phyloP scores from a whole-genome alignment of 1,140 invertebrate genomes.

The Helicoverpa armigera region DNA sequence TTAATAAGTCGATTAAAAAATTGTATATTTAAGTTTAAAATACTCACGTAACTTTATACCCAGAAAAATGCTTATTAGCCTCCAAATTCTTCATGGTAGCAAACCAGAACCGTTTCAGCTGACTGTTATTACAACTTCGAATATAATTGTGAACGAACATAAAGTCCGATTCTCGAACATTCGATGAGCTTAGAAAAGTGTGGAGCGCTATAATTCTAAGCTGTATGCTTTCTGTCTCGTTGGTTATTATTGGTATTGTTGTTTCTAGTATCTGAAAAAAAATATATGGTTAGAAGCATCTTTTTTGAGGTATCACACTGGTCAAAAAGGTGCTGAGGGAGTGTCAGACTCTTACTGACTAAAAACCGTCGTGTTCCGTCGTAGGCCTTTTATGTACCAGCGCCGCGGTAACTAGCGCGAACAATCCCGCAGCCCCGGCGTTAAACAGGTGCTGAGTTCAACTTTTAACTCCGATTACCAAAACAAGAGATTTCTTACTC shows the following conservation, averaged over 20 bases:
- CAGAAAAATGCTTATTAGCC: constrained; percentile 81
- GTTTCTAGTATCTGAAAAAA: constrained; percentile 67
- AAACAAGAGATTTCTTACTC: too few relatives aligned
- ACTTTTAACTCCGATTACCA: too few relatives aligned
- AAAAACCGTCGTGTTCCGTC: too few relatives aligned
- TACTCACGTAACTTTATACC: constrained; percentile 75
- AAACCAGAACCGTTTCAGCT: constrained; percentile 91
- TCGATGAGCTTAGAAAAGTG: constrained; percentile 87
- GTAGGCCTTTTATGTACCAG: too few relatives aligned
- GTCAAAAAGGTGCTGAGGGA: too few relatives aligned
- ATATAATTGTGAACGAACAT: constrained; percentile 91
- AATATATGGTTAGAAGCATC: background rate
- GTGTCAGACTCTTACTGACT: too few relatives aligned
- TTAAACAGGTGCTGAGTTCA: too few relatives aligned
- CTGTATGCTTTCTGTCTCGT: constrained; percentile 89
- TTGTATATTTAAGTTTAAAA: too few relatives aligned
- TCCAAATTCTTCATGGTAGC: constrained; percentile 90
- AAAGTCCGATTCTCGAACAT: constrained; percentile 88
- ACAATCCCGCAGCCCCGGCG: too few relatives aligned
- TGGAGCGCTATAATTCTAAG: constrained; percentile 89
- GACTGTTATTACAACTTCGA: constrained; percentile 87
- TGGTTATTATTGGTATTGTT: constrained; percentile 90
- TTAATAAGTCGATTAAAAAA: too few relatives aligned
- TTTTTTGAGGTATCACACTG: too few relatives aligned
- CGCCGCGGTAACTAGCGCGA: too few relatives aligned